phyloP scores from a whole-genome alignment of 2,113 vertebrate species.

The Brevimyrus niger region DNA sequence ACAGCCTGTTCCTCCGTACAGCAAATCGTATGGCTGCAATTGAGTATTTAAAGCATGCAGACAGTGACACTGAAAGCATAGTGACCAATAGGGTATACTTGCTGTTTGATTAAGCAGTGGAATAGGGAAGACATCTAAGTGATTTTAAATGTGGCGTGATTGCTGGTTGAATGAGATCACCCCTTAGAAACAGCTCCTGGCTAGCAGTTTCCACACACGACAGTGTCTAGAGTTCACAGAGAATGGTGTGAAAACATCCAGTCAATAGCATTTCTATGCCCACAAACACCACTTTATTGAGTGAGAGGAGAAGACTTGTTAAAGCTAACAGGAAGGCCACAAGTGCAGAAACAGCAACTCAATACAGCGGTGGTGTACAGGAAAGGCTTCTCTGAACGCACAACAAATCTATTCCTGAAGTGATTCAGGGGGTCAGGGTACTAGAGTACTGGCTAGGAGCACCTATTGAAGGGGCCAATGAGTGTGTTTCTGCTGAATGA shows the following conservation, averaged over 20 bases:
- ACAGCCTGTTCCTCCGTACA: neutral
- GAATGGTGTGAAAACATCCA: neutral
- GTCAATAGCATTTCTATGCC: neutral
- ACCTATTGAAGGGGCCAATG: neutral
- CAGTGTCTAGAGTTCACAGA: neutral
- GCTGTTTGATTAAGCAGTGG: neutral
- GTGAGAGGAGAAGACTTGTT: neutral
- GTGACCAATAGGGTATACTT: neutral
- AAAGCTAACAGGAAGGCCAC: neutral
- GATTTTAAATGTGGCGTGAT: neutral
- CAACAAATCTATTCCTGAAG: neutral
- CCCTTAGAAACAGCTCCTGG: neutral
- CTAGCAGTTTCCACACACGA: neutral
- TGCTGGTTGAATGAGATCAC: neutral
- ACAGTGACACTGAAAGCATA: neutral
- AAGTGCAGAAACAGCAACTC: neutral
- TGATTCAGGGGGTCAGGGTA: neutral
- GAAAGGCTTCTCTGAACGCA: neutral
- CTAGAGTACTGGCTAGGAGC: neutral
- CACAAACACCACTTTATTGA: neutral
- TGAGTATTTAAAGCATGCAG: neutral
- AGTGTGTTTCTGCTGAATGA: neutral
- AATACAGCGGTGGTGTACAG: neutral
- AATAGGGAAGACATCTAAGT: neutral
- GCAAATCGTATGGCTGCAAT: neutral